Percentiles rank a stretch among this genome's conserved stretches.
Evolutionary conservation across 1,140 invertebrate genomes (phyloP).

Genomic region (Drosophila parabipectinata): DNA sequence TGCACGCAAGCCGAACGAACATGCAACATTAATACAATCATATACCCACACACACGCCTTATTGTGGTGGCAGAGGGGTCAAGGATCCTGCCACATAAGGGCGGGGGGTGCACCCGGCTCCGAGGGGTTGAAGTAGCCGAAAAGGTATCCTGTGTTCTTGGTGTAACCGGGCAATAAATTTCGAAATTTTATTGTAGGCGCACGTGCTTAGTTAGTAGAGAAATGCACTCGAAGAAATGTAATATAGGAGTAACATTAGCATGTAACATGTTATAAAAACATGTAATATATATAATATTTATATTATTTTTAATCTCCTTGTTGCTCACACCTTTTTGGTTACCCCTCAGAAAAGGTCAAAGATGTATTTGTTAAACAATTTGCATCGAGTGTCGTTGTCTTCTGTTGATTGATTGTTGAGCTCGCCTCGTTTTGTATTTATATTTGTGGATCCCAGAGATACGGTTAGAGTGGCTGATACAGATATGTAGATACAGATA

Average conservation of each 20-base stretch:
- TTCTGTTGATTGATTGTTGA: slow-evolving; percentile 36
- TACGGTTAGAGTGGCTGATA: slow-evolving; percentile 21
- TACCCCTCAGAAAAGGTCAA: slow-evolving; percentile 16
- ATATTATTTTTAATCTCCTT: neutral
- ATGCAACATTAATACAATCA: slow-evolving; percentile 70
- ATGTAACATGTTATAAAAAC: too few species aligned
- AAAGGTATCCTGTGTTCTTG: slow-evolving; percentile 35
- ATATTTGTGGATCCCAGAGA: slow-evolving; percentile 24
- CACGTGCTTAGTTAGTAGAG: slow-evolving; percentile 41
- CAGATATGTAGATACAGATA: slow-evolving; percentile 14
- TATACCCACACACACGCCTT: slow-evolving; percentile 4
- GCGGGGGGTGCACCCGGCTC: neutral
- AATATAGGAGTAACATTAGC: neutral
- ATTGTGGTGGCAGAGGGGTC: neutral
- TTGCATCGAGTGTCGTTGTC: slow-evolving; percentile 36
- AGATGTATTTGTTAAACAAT: slow-evolving; percentile 46
- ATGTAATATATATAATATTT: too few species aligned
- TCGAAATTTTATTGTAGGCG: slow-evolving; percentile 64
- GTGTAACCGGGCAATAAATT: slow-evolving; percentile 57
- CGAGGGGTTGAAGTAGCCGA: slow-evolving; percentile 39
- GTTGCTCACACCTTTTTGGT: neutral
- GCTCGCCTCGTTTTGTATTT: slow-evolving; percentile 33
- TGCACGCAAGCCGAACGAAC: slow-evolving; percentile 72
- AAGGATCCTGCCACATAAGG: neutral
- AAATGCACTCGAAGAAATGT: slow-evolving; percentile 6